Conservation (phyloP, 2,888 invertebrate species). For the Euclidia mi region DNA sequence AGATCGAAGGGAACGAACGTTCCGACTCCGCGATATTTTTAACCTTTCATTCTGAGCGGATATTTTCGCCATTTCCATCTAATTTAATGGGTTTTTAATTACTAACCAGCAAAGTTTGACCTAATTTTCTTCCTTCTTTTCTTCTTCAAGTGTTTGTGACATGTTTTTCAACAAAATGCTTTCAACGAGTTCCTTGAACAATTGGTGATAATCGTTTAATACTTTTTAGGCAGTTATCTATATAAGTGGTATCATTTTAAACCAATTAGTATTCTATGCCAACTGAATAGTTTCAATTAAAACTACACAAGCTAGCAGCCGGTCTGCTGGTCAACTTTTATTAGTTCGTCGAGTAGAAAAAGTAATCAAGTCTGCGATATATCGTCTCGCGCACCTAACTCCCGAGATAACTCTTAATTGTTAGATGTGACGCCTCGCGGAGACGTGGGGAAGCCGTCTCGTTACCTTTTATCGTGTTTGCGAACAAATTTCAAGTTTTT, state of each 20-base stretch:
- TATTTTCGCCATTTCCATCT: conserved; percentile 52
- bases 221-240: background rate
- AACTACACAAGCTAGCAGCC: conserved; percentile 70
- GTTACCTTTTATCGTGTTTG: conserved; percentile 63
- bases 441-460: conserved; percentile 54
- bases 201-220: background rate
- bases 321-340: conserved; percentile 84
- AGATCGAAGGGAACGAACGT: conserved; percentile 65
- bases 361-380: conserved; percentile 84
- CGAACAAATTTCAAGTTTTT: conserved; percentile 65
- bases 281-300: conserved; percentile 74
- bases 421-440: conserved; percentile 71
- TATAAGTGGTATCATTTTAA: background rate
- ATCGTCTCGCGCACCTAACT: conserved; percentile 74
- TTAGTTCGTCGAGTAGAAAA: conserved; percentile 81
- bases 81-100: conserved; percentile 56
- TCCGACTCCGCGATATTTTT: conserved; percentile 65
- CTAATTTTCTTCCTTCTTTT: conserved; percentile 25
- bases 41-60: conserved; percentile 59
- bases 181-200: background rate
- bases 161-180: conserved; percentile 14
- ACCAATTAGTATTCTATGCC: conserved; percentile 27
- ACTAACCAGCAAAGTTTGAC: conserved; percentile 28
- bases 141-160: conserved; percentile 25
- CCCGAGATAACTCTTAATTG: conserved; percentile 80